Base-by-base conservation (phyloP, 1,140 invertebrate species). In the Solenopsis invicta region DNA sequence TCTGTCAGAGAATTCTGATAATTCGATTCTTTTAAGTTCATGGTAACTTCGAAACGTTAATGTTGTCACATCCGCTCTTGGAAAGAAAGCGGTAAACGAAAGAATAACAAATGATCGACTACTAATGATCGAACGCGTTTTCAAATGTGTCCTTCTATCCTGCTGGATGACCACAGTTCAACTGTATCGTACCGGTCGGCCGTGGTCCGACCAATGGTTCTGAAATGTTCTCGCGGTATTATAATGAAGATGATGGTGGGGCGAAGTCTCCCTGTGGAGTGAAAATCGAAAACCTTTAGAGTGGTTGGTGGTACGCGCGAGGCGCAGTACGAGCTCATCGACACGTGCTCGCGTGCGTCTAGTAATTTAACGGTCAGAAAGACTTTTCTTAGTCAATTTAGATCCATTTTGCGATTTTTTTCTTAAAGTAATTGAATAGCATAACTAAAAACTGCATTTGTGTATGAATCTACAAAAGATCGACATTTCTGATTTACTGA, bases 211-310 rank as follows among this genome's bases (percentile, higher is more conserved):
- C 80, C 92, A 88, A 75, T 77, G 82, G 87, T 91, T 90, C 91
- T 93, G 93, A 94, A 94, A 94, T 94, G 92, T 93, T 67, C 92
- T 87, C 81, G 88, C 52, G 67, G 80, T 76, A 85, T 37, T 61
- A 84, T 82, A 82, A 90, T 74, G 89, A 90, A 89, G 66, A 21
- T 41, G 29, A 62, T 89, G 74, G 89, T 90, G 88, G 89, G 88
- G 87, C 29, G 54, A 24, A 45, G 69, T 85, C 75, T 89, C 45
- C 84, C 84, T 75, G 29, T 61, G 45, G 45, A 89, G 74, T 76
- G 88, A 90, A 90, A 87, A 87, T 85, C 86, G 80, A 90, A 75
- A 48, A 85, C 50, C 56, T 69, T 82, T 50, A 82, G 37, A 72
- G 21, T 24, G 18, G 18, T 59, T 5, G 24, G 41, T 5, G 24